Percentiles rank a stretch among this genome's conserved stretches.
phyloP scores from a whole-genome alignment of 2,113 vertebrate species.

The Cynocephalus volans region DNA sequence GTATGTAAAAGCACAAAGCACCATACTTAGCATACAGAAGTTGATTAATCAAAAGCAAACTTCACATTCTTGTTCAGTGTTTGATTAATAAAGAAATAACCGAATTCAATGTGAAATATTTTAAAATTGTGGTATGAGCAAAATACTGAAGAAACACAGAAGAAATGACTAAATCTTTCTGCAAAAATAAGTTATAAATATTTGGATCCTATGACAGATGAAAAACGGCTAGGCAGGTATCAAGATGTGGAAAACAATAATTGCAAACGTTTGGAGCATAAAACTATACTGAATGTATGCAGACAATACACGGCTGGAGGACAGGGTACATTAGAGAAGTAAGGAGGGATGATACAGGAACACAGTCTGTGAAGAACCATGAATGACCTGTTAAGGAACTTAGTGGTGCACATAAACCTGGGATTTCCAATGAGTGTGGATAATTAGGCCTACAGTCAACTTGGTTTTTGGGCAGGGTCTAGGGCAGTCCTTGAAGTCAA shows the following conservation, averaged over 20 bases:
- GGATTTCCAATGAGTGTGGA: neutral
- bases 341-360: neutral
- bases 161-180: neutral
- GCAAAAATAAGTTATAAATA: neutral
- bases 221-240: neutral
- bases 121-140: neutral
- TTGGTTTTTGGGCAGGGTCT: neutral
- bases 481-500: neutral
- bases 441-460: neutral
- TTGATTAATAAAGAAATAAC: slow-evolving; percentile 46
- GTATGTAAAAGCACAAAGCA: neutral
- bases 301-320: neutral
- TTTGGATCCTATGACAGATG: neutral
- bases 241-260: neutral
- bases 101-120: neutral
- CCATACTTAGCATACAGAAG: neutral
- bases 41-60: slow-evolving; percentile 40
- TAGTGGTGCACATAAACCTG: neutral
- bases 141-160: slow-evolving; percentile 41
- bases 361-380: neutral
- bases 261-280: neutral
- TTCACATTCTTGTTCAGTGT: slow-evolving; percentile 20
- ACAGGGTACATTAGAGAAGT: neutral
- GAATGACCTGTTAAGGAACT: neutral
- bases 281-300: neutral